Evolutionary conservation across 2,888 invertebrate species (phyloP), one percentile per base, ranked within the genome.

Genomic region (Orthosia cruda): DNA sequence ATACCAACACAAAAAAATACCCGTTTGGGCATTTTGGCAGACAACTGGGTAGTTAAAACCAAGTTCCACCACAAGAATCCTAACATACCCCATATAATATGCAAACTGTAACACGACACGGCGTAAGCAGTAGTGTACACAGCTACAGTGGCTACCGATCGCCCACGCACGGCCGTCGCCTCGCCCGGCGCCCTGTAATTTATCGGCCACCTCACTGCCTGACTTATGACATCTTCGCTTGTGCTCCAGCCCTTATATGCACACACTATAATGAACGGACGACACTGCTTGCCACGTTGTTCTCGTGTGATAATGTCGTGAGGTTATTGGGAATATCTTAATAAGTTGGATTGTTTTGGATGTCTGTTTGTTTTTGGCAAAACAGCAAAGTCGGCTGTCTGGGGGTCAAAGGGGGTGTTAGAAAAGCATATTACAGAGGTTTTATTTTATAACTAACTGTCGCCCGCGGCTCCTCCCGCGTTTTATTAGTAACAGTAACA

Each of bases 211-310:
- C 80, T 77, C 86, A 76, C 72, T 63, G 76, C 62, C 65, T 85
- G 85, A 88, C 89, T 88, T 89, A 86, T 83, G 73, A 82, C 80
- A 75, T 81, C 68, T 74, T 66, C 82, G 87, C 83, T 54, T 81
- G 75, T 57, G 62, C 74, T 62, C 57, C 81, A 87, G 86, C 87
- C 91, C 90, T 89, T 91, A 89, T 90, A 88, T 84, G 86, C 87
- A 82, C 87, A 86, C 82, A 86, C 83, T 83, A 84, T 87, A 84
- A 85, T 86, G 85, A 81, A 80, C 82, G 57, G 74, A 77, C 64
- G 80, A 72, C 73, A 77, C 84, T 74, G 75, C 74, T 82, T 78
- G 55, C 45, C 75, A 76, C 63, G 62, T 77, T 71, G 71, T 81
- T 69, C 50, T 71, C 66, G 71, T 68, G 71, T 55, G 61, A 70